Percentiles rank a stretch among this genome's conserved stretches.
Evolutionary conservation across 2,113 vertebrate genomes (phyloP).

Genomic region (Corydoras sp.): DNA sequence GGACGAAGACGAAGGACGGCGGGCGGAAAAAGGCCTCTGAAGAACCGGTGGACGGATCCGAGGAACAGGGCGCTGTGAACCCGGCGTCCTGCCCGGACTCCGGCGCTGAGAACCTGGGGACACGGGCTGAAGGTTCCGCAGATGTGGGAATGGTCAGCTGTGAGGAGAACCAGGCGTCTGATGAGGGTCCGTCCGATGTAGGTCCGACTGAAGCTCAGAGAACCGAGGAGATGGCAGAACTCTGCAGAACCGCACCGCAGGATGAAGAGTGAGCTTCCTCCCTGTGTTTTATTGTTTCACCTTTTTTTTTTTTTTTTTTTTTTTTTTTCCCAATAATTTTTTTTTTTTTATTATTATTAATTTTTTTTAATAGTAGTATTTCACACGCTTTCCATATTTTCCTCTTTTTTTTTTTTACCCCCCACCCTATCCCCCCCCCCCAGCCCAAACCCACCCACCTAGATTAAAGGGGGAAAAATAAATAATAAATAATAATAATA

Average conservation of each 20-base stretch:
- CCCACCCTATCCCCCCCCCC: no score
- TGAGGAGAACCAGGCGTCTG: background rate
- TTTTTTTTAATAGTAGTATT: no score
- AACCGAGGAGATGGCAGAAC: background rate
- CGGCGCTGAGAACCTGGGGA: background rate
- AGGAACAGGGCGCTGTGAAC: no score
- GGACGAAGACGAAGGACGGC: constrained; percentile 44
- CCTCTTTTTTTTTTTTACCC: no score
- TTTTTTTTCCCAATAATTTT: no score
- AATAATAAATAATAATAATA: no score
- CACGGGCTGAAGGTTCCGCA: background rate
- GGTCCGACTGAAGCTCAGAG: background rate
- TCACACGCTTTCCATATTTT: no score
- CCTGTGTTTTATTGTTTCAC: no score
- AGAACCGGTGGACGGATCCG: background rate
- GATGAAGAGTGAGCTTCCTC: constrained; percentile 14
- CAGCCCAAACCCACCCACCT: no score
- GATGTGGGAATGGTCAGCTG: background rate
- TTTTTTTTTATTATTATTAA: no score
- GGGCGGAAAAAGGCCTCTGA: constrained; percentile 19
- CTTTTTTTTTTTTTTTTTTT: no score
- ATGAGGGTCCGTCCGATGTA: constrained; percentile 8
- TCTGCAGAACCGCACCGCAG: background rate
- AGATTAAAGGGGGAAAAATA: no score
- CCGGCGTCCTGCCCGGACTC: background rate